phyloP scores from a whole-genome alignment of 2,888 invertebrate genomes.

The Meliscaeva auricollis region DNA sequence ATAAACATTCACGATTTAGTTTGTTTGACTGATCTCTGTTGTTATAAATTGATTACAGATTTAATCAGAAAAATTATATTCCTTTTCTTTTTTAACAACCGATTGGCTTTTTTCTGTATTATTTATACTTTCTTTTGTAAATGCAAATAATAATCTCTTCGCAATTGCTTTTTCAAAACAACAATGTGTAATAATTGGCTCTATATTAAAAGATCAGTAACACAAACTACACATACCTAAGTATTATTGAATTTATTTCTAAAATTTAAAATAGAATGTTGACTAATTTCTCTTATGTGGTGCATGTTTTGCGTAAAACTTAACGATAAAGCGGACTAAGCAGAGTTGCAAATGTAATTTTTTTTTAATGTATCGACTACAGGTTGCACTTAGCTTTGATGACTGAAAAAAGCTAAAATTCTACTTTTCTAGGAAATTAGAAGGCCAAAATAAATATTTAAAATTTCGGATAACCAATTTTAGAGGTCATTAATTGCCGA shows the following conservation, averaged over 20 bases:
- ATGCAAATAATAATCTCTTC: neutral
- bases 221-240: neutral
- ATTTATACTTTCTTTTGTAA: neutral
- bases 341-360: too few relatives aligned
- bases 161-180: too few relatives aligned
- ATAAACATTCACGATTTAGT: neutral
- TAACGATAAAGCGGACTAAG: too few relatives aligned
- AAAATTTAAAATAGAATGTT: neutral
- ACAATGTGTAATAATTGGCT: neutral
- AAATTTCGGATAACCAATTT: too few relatives aligned
- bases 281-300: neutral
- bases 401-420: too few relatives aligned
- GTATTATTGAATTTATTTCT: neutral
- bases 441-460: too few relatives aligned
- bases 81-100: too few relatives aligned
- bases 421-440: too few relatives aligned
- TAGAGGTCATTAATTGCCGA: too few relatives aligned
- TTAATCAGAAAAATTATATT: too few relatives aligned
- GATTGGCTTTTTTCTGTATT: neutral
- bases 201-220: neutral
- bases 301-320: neutral
- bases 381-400: too few relatives aligned
- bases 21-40: slow-evolving; percentile 6
- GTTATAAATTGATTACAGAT: neutral
- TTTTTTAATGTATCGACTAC: too few relatives aligned